phyloP scores from a whole-genome alignment of 2,113 vertebrate genomes.

The Phyllostomus discolor region DNA sequence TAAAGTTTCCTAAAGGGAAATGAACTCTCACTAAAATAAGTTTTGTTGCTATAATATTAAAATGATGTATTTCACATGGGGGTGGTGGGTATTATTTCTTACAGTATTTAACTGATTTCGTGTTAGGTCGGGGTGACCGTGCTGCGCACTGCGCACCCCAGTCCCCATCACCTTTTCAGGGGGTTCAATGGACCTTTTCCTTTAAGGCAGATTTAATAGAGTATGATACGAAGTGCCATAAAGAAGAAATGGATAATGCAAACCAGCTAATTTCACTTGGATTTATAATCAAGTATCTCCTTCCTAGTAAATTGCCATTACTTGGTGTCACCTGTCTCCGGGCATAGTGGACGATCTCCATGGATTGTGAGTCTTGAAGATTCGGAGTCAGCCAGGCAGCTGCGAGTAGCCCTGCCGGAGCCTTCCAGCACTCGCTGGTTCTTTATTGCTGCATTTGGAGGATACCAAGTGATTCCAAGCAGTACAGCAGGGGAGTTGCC shows the following conservation, averaged over 20 bases:
- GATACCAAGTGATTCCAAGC: slow-evolving; percentile 48
- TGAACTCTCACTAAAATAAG: background rate
- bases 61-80: slow-evolving; percentile 24
- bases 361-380: background rate
- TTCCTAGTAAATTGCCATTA: background rate
- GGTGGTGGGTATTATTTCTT: background rate
- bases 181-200: background rate
- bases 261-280: background rate
- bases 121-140: background rate
- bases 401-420: background rate
- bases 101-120: background rate
- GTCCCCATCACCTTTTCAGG: background rate
- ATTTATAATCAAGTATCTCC: background rate
- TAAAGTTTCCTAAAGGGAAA: background rate
- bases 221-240: background rate
- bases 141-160: background rate
- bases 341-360: background rate
- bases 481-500: background rate
- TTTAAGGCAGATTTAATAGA: background rate
- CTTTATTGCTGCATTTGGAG: slow-evolving; percentile 36
- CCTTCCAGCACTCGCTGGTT: background rate
- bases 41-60: background rate
- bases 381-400: background rate
- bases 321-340: background rate
- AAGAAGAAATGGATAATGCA: background rate